These are phyloP conservation scores for Eulithis testata DNA, from an alignment of 2,888 invertebrate genomes.

Conservation along the genomic window DNA sequence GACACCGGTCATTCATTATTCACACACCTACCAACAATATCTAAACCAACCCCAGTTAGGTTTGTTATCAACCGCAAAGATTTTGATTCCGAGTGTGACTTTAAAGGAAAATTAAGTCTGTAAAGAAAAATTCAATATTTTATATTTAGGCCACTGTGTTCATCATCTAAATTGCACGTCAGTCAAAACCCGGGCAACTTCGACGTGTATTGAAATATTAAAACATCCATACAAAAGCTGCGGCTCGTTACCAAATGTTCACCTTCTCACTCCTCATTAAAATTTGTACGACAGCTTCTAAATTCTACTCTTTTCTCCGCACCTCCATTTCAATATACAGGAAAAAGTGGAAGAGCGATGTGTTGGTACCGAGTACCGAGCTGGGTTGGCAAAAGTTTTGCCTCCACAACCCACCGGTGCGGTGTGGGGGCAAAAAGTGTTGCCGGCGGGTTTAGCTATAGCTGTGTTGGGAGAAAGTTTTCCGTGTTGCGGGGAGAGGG, in stretches of 20 bases:
- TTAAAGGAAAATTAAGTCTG: background rate
- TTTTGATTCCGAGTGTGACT: background rate
- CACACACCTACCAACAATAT: slow-evolving; percentile 42
- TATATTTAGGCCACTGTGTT: slow-evolving; percentile 17
- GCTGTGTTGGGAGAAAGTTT: slow-evolving; percentile 84
- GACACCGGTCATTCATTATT: slow-evolving; percentile 64
- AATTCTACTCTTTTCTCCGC: slow-evolving; percentile 84
- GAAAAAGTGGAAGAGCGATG: slow-evolving; percentile 84
- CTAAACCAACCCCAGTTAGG: slow-evolving; percentile 19
- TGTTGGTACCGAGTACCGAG: slow-evolving; percentile 79
- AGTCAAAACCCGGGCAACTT: slow-evolving; percentile 48
- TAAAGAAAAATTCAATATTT: background rate
- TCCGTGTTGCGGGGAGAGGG: slow-evolving; percentile 82
- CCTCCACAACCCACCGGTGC: slow-evolving; percentile 66
- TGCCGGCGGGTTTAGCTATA: slow-evolving; percentile 81
- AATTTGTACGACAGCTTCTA: slow-evolving; percentile 83
- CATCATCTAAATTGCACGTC: slow-evolving; percentile 45
- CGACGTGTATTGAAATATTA: slow-evolving; percentile 56
- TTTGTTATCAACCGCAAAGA: background rate
- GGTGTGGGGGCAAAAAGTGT: slow-evolving; percentile 83
- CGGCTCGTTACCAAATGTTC: slow-evolving; percentile 65
- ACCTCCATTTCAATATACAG: slow-evolving; percentile 85
- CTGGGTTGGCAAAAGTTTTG: slow-evolving; percentile 81
- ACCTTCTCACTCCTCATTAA: slow-evolving; percentile 82
- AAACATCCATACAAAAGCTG: slow-evolving; percentile 62